Percentiles rank a stretch among this genome's conserved stretches.
Evolutionary conservation across 2,888 invertebrate genomes (phyloP).

Genomic region (Mycalesis mineus): DNA sequence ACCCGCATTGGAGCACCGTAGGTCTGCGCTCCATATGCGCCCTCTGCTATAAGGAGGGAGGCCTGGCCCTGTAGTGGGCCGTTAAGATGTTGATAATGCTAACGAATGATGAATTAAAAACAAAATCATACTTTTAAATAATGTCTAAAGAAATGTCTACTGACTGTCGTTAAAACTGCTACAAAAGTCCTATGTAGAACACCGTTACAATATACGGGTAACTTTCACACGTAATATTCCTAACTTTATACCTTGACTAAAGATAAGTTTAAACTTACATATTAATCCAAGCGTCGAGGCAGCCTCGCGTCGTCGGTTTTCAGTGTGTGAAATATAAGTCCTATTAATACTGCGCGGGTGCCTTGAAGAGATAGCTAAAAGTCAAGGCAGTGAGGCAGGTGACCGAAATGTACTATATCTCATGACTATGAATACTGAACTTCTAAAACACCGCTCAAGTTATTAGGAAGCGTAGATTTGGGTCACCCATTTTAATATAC

Average conservation of each 20-base stretch:
- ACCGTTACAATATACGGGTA: conserved; percentile 4
- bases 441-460: neutral
- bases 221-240: conserved; percentile 20
- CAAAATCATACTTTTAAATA: too few relatives aligned
- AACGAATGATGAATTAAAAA: too few relatives aligned
- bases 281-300: conserved; percentile 59
- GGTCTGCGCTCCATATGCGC: too few relatives aligned
- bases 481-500: too few relatives aligned
- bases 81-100: too few relatives aligned
- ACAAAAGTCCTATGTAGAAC: neutral
- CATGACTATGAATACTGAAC: conserved; percentile 1
- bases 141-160: too few relatives aligned
- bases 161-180: too few relatives aligned
- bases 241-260: conserved; percentile 19
- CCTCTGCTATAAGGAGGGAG: too few relatives aligned
- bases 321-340: conserved; percentile 62
- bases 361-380: conserved; percentile 59
- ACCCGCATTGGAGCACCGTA: too few relatives aligned
- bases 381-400: conserved; percentile 42
- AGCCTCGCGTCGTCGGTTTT: conserved; percentile 58
- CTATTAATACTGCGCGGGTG: conserved; percentile 70
- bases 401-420: conserved; percentile 48
- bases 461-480: too few relatives aligned
- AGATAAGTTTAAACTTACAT: conserved; percentile 43
- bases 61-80: too few relatives aligned